These are phyloP conservation scores for Heterocephalus glaber DNA, from an alignment of 2,113 vertebrate species.

Conservation along the genomic window DNA sequence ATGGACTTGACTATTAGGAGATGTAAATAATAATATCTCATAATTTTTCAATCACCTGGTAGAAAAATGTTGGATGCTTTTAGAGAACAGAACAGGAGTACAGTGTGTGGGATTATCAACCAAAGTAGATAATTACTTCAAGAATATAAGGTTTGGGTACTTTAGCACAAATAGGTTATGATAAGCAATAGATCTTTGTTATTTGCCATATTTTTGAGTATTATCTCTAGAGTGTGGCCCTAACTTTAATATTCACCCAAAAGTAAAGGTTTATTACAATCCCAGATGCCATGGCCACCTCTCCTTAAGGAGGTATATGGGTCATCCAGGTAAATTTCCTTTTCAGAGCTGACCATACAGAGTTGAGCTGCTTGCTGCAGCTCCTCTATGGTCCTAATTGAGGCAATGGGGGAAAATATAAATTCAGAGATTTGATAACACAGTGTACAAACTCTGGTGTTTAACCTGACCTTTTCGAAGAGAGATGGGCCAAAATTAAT, in stretches of 20 bases:
- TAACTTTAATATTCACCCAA: too few relatives aligned
- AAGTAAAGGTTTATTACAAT: too few relatives aligned
- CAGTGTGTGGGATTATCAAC: neutral
- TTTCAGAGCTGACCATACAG: too few relatives aligned
- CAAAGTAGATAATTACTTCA: too few relatives aligned
- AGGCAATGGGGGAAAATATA: neutral
- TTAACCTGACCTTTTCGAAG: neutral
- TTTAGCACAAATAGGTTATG: too few relatives aligned
- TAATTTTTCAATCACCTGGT: neutral
- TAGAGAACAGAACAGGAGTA: neutral
- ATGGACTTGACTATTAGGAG: neutral
- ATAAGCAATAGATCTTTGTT: too few relatives aligned
- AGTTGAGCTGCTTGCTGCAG: neutral
- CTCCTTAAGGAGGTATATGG: too few relatives aligned
- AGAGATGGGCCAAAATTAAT: neutral
- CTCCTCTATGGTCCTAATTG: neutral
- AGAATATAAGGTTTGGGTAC: too few relatives aligned
- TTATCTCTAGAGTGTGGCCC: too few relatives aligned
- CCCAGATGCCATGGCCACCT: too few relatives aligned
- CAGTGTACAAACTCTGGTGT: neutral
- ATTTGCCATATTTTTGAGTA: too few relatives aligned
- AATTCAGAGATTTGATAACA: neutral
- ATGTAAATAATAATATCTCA: neutral
- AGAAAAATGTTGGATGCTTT: neutral
- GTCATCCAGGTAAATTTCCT: too few relatives aligned